phyloP scores from a whole-genome alignment of 2,888 invertebrate species.

The Meteorus colon region DNA sequence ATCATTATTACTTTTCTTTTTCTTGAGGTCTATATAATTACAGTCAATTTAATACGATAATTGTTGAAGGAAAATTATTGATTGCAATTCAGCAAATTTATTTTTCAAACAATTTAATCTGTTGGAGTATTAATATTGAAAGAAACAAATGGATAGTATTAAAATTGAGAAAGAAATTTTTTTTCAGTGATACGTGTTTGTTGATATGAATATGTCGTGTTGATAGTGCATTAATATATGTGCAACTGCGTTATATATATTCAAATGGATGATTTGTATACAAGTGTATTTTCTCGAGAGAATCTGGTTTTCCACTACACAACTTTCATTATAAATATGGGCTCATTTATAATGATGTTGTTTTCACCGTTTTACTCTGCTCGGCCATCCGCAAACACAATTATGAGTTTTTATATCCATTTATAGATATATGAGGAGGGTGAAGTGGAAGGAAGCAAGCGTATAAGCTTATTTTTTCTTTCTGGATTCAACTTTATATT shows the following conservation, averaged over 20 bases:
- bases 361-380: conserved; percentile 59
- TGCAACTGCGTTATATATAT: background rate
- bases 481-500: background rate
- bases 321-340: conserved; percentile 55
- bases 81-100: background rate
- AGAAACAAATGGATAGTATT: too few species aligned
- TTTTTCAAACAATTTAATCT: background rate
- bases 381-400: conserved; percentile 59
- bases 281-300: conserved; percentile 30
- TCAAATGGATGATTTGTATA: conserved; percentile 4
- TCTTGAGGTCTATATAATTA: background rate
- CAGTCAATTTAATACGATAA: background rate
- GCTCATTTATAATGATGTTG: conserved; percentile 57
- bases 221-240: conserved; percentile 1
- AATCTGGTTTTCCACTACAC: conserved; percentile 55
- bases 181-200: too few species aligned
- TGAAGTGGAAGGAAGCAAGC: background rate
- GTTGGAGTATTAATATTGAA: background rate
- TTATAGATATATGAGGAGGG: background rate
- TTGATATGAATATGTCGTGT: background rate
- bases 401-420: conserved; percentile 48
- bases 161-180: too few species aligned
- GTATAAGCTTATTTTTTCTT: background rate
- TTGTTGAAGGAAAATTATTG: conserved; percentile 3
- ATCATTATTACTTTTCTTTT: background rate